Conservation (phyloP, 2,797 vertebrate species). For the Chaenodraco wilsoni region DNA sequence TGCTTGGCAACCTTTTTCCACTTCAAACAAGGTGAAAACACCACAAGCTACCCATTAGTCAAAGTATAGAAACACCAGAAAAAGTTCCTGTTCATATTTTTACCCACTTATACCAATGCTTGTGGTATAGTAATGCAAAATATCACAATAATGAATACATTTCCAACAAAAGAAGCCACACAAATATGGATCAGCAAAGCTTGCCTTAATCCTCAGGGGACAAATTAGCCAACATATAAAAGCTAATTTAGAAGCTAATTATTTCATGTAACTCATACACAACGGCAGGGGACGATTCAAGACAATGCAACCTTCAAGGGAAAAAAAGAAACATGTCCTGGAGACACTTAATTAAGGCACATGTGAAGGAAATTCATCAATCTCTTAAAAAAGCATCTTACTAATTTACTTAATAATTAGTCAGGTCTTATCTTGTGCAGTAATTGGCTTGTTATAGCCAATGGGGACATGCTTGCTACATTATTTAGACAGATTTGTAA, state of each 20-base stretch:
- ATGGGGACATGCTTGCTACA: conserved; percentile 47
- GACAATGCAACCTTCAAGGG: conserved; percentile 39
- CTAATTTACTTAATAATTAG: conserved; percentile 69
- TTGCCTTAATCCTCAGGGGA: conserved; percentile 11
- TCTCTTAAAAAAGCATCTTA: conserved; percentile 51
- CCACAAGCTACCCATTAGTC: too few species aligned
- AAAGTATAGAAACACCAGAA: not conserved
- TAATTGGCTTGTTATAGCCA: conserved; percentile 71
- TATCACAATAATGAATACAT: conserved; percentile 6
- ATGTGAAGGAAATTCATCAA: conserved; percentile 64
- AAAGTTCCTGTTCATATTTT: not conserved
- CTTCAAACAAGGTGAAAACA: not conserved
- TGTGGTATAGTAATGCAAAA: not conserved
- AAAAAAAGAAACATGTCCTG: conserved; percentile 38
- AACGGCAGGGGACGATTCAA: conserved; percentile 13
- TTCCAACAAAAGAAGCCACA: not conserved
- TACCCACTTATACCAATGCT: too few species aligned
- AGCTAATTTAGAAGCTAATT: conserved; percentile 57
- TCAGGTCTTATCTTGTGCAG: conserved; percentile 42
- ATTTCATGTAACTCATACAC: conserved; percentile 33
- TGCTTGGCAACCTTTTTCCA: conserved; percentile 10
- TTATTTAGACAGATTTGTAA: conserved; percentile 16
- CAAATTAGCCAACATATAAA: conserved; percentile 48
- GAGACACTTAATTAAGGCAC: conserved; percentile 66
- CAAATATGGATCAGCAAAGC: not conserved